Base-by-base conservation (phyloP, 2,113 vertebrate species). In the Dryoscopus gambensis region DNA sequence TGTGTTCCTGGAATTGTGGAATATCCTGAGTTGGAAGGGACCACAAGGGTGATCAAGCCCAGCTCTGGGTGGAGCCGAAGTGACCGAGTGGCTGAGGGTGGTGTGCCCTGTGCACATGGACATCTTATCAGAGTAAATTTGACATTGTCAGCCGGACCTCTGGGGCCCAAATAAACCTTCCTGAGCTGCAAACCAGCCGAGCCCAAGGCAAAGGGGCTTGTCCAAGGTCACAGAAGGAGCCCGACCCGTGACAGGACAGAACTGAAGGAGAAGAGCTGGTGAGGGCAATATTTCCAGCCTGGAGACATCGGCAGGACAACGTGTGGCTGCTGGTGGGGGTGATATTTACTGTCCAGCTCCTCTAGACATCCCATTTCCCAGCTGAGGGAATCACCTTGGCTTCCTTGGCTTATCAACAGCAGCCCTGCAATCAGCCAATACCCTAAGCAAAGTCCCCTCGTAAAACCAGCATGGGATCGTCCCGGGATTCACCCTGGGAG, bases 361-460 rank as follows among this genome's bases (percentile, higher is more conserved):
- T 75, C 37, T 13, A 8, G 37, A 56, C 3, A 1, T 11, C 53
- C 5, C 5, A 10, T 73, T 82, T 83, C 78, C 42, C 44, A 73
- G 46, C 12, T 47, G 67, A 64, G 8, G 25, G 25, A 44, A 40
- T 9, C 20, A 64, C 74, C 59, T 12, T 28, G 35, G 40, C 50
- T 65, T 46, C 56, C 27, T 69, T 42, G 59, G 42, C 35, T 91
- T 63, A 50, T 53, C 56, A 70, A 15, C 30, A 71, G 35, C 18
- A 79, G 22, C 24, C 39, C 49, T 63, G 11, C 11, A 82, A 28
- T 52, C 19, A 50, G 3, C 39, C 60, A 39, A 39, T 16, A 75
- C 17, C 33, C 42, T 35, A 33, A 89, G 40, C 68, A 69, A 86
- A 83, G 4, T 2, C 10, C 12, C 9, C 44, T 82, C 0, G 0